A percentile compares a stretch with the other conserved stretches of the same genome.
Conservation (phyloP, 2,797 vertebrate species). For the Pristis pectinata region DNA sequence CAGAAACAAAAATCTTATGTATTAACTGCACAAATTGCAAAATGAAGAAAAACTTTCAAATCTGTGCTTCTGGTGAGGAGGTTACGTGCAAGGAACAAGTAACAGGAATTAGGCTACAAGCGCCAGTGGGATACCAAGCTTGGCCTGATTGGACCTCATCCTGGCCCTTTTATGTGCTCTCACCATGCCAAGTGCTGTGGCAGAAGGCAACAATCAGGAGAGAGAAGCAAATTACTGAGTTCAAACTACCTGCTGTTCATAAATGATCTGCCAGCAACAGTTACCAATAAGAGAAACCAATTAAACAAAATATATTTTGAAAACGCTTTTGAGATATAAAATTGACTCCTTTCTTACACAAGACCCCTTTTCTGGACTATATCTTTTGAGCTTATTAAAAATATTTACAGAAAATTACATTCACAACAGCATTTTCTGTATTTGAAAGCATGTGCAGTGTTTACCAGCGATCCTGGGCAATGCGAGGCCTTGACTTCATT, state of each 20-base stretch:
- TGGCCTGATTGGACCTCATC: neutral
- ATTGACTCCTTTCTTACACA: neutral
- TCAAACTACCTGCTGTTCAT: neutral
- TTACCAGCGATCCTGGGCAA: neutral
- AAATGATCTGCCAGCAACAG: constrained; percentile 9
- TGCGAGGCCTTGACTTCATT: neutral
- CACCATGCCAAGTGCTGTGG: neutral
- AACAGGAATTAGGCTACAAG: neutral
- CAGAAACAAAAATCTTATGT: neutral
- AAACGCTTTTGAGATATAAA: neutral
- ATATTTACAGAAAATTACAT: neutral
- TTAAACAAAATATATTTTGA: neutral
- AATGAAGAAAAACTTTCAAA: neutral
- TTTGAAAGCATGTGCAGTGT: neutral
- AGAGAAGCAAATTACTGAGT: neutral
- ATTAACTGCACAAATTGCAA: neutral
- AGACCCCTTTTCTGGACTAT: neutral
- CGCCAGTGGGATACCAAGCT: neutral
- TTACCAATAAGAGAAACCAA: neutral
- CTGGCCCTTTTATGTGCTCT: too few species aligned
- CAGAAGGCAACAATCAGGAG: neutral
- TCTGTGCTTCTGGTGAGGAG: too few species aligned
- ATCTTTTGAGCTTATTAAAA: neutral
- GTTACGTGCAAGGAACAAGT: neutral
- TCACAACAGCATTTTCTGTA: neutral